Percentiles rank a stretch among this genome's conserved stretches.
Evolutionary conservation across 2,113 vertebrate species (phyloP).

Genomic region (Rhabdomys dilectus): DNA sequence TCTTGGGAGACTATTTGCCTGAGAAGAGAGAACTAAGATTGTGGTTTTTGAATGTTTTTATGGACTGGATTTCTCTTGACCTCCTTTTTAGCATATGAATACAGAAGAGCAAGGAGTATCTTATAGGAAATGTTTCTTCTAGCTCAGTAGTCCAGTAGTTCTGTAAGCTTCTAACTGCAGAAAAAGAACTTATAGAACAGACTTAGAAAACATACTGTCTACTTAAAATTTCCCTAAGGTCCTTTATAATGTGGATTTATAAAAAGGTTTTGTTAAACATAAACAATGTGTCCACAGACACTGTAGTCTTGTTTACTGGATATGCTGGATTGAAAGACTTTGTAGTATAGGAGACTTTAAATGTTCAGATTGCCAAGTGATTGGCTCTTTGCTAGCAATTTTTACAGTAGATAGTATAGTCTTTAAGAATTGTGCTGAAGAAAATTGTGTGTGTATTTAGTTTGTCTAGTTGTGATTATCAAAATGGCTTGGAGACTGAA

Average conservation of each 20-base stretch:
- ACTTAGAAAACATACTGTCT: constrained; percentile 45
- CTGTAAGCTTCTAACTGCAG: not conserved
- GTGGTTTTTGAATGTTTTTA: not conserved
- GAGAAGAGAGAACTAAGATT: constrained; percentile 30
- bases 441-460: not conserved
- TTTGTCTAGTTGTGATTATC: constrained; percentile 40
- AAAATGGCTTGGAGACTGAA: not conserved
- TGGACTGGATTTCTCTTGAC: not conserved
- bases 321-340: not conserved
- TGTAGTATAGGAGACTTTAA: constrained; percentile 17
- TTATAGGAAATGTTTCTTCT: constrained; percentile 48
- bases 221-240: not conserved
- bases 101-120: not conserved
- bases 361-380: constrained; percentile 15
- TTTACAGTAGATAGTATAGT: not conserved
- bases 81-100: constrained; percentile 65
- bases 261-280: not conserved
- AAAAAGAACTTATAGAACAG: not conserved
- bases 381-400: constrained; percentile 30
- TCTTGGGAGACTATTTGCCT: constrained; percentile 37
- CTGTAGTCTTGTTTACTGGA: constrained; percentile 10
- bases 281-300: not conserved
- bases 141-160: not conserved
- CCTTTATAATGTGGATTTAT: constrained; percentile 9
- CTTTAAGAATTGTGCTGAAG: constrained; percentile 51